Evolutionary conservation across 1,140 invertebrate species (phyloP).

Genomic region (Hyposmocoma kahamanoa): DNA sequence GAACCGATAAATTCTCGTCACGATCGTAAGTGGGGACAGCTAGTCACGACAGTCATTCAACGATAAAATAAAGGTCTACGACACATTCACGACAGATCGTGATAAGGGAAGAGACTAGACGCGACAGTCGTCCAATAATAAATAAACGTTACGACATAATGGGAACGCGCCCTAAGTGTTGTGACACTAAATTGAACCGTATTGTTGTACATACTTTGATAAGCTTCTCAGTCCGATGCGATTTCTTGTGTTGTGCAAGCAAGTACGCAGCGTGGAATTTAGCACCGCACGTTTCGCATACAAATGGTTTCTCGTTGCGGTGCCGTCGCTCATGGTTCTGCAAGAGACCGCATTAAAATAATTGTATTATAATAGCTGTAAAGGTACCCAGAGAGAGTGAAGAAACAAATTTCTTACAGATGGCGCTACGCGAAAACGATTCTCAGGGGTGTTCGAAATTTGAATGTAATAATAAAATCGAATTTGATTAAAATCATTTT

Average conservation of each 20-base stretch:
- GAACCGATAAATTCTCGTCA: no score
- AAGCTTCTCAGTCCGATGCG: conserved; percentile 22
- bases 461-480: background rate
- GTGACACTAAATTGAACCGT: no score
- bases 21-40: no score
- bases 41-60: no score
- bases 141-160: no score
- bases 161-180: no score
- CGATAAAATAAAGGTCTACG: no score
- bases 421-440: background rate
- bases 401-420: background rate
- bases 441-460: background rate
- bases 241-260: conserved; percentile 29
- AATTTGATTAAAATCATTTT: background rate
- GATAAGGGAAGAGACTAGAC: no score
- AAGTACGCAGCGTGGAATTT: conserved; percentile 37
- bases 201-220: conserved; percentile 24
- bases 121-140: no score
- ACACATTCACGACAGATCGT: no score
- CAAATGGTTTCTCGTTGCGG: conserved; percentile 60
- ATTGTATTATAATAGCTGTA: background rate
- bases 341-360: background rate
- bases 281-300: conserved; percentile 51
- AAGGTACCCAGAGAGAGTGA: background rate
- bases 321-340: conserved; percentile 59